Percentiles rank a stretch among this genome's conserved stretches.
phyloP scores from a whole-genome alignment of 2,113 vertebrate genomes.

The Poeciliopsis retropinna region DNA sequence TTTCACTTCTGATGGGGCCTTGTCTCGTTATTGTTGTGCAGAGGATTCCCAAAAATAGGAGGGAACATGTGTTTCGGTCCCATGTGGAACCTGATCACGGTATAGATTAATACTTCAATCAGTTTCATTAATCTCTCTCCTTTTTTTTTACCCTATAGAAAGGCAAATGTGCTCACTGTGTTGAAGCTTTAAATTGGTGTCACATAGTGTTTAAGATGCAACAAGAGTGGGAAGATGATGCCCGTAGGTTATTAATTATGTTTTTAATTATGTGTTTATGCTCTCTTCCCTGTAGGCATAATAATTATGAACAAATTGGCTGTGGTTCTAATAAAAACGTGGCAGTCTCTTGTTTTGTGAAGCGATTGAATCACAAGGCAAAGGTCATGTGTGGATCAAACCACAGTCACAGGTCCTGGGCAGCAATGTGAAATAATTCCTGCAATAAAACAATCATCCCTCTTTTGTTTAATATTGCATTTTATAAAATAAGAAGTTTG shows the following conservation, averaged over 20 bases:
- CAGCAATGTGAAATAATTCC: background rate
- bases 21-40: slow-evolving; percentile 71
- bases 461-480: background rate
- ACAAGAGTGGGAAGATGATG: slow-evolving; percentile 43
- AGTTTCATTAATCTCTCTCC: slow-evolving; percentile 30
- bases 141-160: slow-evolving; percentile 59
- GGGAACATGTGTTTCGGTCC: slow-evolving; percentile 65
- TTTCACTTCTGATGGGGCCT: slow-evolving; percentile 75
- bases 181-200: slow-evolving; percentile 27
- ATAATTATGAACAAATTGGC: slow-evolving; percentile 68
- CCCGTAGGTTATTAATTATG: slow-evolving; percentile 57
- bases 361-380: slow-evolving; percentile 48
- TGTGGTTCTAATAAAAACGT: slow-evolving; percentile 53
- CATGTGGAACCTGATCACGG: slow-evolving; percentile 56
- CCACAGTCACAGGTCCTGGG: slow-evolving; percentile 64
- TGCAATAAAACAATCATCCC: background rate
- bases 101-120: slow-evolving; percentile 40
- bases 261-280: slow-evolving; percentile 61
- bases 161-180: slow-evolving; percentile 29
- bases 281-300: slow-evolving; percentile 54
- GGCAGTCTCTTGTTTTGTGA: slow-evolving; percentile 49
- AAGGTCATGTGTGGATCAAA: slow-evolving; percentile 67
- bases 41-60: slow-evolving; percentile 52
- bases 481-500: background rate
- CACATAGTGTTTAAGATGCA: slow-evolving; percentile 28